Evolutionary conservation across 2,797 vertebrate genomes (phyloP), one percentile per base, ranked within the genome.

Genomic region (Brachyrhaphis roseni): DNA sequence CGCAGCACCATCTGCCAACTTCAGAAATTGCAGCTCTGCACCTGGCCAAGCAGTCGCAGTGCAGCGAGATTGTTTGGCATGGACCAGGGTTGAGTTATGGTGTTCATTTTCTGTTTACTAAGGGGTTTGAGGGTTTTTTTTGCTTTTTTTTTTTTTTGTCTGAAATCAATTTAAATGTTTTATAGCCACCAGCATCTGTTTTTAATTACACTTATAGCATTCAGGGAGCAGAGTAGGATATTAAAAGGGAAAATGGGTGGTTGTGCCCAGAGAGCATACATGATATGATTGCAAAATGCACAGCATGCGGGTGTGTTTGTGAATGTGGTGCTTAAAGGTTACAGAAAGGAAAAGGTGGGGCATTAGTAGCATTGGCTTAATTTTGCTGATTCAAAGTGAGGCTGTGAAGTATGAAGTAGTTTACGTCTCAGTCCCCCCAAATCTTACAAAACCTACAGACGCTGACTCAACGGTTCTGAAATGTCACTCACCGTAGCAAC

Each of bases 401-500:
- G 16, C 41, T 62, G 55, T 10, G 53, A 62, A 77, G 31, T 53
- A 43, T 70, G 74, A 68, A 45, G 74, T 66, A 66, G 34, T 47
- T 66, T 84, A 80, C 62, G 11, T 77, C 81, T 82, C 71, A 72
- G 49, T 75, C 47, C 23, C 11, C 64, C 73, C 43, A 1, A 71
- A 57, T 46, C 43, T 76, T 36, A 51, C 55, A 53, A 64, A 45
- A 31, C 43, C 57, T 74, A 47, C 66, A 74, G 46, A 75, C 1
- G 71, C 51, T 83, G 45, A 72, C 31, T 83, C 36, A 66, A 57
- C 74, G n/a, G n/a, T 84, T 80, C 71, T 1, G 39, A 87, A 76
- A 84, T 0, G n/a, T 86, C 78, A 88, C 97, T 95, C 90, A 99
- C 98, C 98, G 95, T 90, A 99, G 95, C 84, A 99, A 94, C 89